A percentile compares a stretch with the other conserved stretches of the same genome.
phyloP scores from a whole-genome alignment of 2,113 vertebrate genomes.

The Haplotaxodon microlepis region DNA sequence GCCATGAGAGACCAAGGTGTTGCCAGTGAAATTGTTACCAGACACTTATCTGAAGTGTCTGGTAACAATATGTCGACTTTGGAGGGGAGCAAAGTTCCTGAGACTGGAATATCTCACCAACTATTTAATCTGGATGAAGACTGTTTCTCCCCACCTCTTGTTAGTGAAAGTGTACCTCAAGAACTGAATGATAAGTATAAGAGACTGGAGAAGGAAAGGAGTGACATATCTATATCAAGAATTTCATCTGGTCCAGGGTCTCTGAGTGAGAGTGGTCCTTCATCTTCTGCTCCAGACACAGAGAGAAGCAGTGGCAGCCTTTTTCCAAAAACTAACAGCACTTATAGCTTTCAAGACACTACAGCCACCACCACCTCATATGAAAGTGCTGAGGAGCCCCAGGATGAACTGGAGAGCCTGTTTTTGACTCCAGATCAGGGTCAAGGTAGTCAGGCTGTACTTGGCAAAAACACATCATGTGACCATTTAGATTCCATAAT shows the following conservation, averaged over 20 bases:
- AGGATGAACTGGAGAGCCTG: constrained; percentile 50
- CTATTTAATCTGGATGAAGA: not conserved
- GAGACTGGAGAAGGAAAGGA: not conserved
- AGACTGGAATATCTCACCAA: not conserved
- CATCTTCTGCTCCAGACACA: constrained; percentile 41
- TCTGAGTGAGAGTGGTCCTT: constrained; percentile 42
- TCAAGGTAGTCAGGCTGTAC: not conserved
- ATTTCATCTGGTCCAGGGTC: constrained; percentile 43
- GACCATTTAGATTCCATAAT: constrained; percentile 14
- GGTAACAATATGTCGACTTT: not conserved
- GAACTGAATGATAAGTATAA: not conserved
- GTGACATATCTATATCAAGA: constrained; percentile 1
- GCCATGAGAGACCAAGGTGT: constrained; percentile 79
- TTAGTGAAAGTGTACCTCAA: not conserved
- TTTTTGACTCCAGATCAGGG: not conserved
- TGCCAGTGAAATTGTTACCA: constrained; percentile 51
- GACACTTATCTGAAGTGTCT: constrained; percentile 14
- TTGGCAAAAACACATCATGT: not conserved
- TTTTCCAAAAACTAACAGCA: constrained; percentile 61
- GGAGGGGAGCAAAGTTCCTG: not conserved
- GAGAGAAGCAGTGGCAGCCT: constrained; percentile 54
- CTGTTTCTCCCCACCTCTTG: not conserved
- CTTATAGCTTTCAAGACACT: constrained; percentile 64
- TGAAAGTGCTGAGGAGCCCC: constrained; percentile 63
- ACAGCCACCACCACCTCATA: constrained; percentile 60